Evolutionary conservation across 2,888 invertebrate species (phyloP).

Genomic region (Thera obeliscata): DNA sequence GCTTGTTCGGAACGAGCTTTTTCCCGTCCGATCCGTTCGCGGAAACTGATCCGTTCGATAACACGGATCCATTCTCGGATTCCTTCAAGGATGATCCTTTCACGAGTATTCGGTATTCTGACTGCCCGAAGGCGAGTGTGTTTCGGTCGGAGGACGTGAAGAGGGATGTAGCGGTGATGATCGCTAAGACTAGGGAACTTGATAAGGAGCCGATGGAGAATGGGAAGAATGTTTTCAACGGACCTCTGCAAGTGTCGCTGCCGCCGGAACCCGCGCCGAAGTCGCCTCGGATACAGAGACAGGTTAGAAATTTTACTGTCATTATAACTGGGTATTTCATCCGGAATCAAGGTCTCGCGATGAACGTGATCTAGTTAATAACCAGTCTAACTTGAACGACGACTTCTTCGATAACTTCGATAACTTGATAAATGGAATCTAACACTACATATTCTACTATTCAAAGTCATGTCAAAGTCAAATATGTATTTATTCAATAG

Average conservation of each 20-base stretch:
- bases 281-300: constrained; percentile 74
- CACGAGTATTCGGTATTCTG: constrained; percentile 63
- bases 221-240: constrained; percentile 82
- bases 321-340: too few relatives aligned
- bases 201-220: constrained; percentile 50
- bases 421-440: too few relatives aligned
- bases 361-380: too few relatives aligned
- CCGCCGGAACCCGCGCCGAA: constrained; percentile 85
- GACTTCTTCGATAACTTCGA: too few relatives aligned
- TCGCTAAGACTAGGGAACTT: constrained; percentile 54
- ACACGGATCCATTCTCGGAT: constrained; percentile 87
- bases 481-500: too few relatives aligned
- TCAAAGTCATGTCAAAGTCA: too few relatives aligned
- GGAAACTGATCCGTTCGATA: constrained; percentile 90
- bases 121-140: constrained; percentile 65
- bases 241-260: constrained; percentile 88
- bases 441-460: too few relatives aligned
- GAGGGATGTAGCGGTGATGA: constrained; percentile 44
- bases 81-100: constrained; percentile 86
- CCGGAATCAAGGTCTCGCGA: too few relatives aligned
- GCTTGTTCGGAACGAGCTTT: constrained; percentile 62
- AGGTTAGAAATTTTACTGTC: constrained; percentile 49
- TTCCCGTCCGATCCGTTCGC: constrained; percentile 86
- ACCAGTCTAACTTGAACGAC: too few relatives aligned
- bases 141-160: constrained; percentile 56